A percentile compares a stretch with the other conserved stretches of the same genome.
Evolutionary conservation across 2,113 vertebrate genomes (phyloP).

Genomic region (Siniperca knerii): DNA sequence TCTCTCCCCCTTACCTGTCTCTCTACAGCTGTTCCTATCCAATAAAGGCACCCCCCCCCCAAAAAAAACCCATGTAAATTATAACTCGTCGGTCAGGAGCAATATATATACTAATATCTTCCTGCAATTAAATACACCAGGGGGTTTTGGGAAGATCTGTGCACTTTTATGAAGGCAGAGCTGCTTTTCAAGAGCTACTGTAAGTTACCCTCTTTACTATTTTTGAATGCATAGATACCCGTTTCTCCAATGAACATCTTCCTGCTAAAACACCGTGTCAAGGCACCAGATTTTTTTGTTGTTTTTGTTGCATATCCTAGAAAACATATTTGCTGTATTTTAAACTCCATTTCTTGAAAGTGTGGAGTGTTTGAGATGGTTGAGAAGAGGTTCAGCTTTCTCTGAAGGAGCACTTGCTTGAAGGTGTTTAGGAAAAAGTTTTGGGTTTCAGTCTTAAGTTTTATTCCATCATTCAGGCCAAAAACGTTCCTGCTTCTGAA

Average conservation of each 20-base stretch:
- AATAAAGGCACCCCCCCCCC: too few relatives aligned
- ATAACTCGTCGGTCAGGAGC: too few relatives aligned
- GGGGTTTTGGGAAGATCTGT: background rate
- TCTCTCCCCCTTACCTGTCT: too few relatives aligned
- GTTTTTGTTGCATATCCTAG: background rate
- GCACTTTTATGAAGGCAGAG: too few relatives aligned
- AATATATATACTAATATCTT: too few relatives aligned
- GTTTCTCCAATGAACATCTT: background rate
- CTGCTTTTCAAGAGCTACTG: too few relatives aligned
- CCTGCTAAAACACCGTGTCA: background rate
- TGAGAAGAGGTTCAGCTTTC: background rate
- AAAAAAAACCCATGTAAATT: too few relatives aligned
- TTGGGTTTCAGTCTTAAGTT: constrained; percentile 20
- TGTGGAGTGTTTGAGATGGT: background rate
- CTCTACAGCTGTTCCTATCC: too few relatives aligned
- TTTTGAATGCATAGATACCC: background rate
- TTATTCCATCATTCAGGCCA: background rate
- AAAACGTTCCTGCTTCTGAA: background rate
- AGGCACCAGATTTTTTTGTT: background rate
- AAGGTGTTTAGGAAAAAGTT: constrained; percentile 6
- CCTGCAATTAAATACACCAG: too few relatives aligned
- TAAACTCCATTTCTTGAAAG: background rate
- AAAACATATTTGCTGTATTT: background rate
- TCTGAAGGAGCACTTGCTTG: background rate
- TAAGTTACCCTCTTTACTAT: too few relatives aligned